Conservation (phyloP, 2,888 invertebrate species). For the Diachrysia chrysitis region DNA sequence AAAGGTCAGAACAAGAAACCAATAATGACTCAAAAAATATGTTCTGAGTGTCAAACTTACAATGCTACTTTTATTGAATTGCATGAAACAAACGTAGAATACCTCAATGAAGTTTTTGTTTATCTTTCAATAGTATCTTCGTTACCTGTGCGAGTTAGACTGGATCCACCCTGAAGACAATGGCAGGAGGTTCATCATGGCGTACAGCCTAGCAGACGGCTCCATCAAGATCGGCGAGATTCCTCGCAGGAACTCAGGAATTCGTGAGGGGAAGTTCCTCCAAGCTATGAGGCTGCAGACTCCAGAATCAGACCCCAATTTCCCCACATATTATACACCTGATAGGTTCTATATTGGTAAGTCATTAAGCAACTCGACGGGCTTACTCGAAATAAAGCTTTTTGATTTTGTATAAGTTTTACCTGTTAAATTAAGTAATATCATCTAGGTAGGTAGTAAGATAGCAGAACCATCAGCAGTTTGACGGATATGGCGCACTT, state of each 20-base stretch:
- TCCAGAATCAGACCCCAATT: conserved; percentile 91
- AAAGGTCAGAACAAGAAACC: too few relatives aligned
- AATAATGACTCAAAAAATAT: too few relatives aligned
- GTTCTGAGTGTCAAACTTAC: too few relatives aligned
- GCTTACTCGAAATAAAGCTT: too few relatives aligned
- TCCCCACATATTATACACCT: conserved; percentile 93
- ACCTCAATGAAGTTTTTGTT: too few relatives aligned
- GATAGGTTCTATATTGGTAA: conserved; percentile 94
- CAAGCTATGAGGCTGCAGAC: conserved; percentile 91
- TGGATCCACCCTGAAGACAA: conserved; percentile 94
- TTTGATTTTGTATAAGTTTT: not conserved
- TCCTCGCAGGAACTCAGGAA: conserved; percentile 93
- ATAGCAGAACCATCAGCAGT: not conserved
- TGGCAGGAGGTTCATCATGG: conserved; percentile 92
- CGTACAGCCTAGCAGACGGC: conserved; percentile 93
- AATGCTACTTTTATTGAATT: too few relatives aligned
- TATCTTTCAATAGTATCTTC: conserved; percentile 83
- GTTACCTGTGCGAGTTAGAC: conserved; percentile 94
- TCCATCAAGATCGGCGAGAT: conserved; percentile 93
- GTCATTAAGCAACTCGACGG: too few relatives aligned
- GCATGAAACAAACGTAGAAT: too few relatives aligned
- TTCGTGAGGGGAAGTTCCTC: conserved; percentile 93
- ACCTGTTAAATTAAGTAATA: too few relatives aligned
- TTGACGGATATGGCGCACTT: not conserved
- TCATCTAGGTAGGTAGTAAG: not conserved